These are phyloP conservation scores for Stegastes partitus DNA, from an alignment of 2,113 vertebrate species.

Conservation along the genomic window DNA sequence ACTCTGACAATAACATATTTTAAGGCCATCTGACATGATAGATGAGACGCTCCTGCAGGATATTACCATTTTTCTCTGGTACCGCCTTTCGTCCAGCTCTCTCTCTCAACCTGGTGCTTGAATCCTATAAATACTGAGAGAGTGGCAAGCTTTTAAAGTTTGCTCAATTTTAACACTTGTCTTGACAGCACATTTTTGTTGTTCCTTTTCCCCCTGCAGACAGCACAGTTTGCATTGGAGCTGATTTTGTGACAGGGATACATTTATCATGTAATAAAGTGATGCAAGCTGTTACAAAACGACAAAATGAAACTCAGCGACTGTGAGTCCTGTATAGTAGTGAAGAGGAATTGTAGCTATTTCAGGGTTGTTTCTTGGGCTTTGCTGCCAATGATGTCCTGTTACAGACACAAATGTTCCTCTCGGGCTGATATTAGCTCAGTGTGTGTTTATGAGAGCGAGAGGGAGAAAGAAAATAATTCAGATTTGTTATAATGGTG, in stretches of 20 bases:
- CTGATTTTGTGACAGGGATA: conserved; percentile 70
- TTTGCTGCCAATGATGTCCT: conserved; percentile 54
- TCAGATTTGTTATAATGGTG: neutral
- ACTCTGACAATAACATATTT: conserved; percentile 61
- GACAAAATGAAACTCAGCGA: conserved; percentile 66
- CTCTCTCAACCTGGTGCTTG: conserved; percentile 46
- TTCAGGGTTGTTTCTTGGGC: conserved; percentile 48
- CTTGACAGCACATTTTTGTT: conserved; percentile 64
- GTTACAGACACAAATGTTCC: conserved; percentile 37
- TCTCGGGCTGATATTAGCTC: neutral
- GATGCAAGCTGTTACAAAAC: conserved; percentile 73
- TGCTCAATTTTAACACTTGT: conserved; percentile 67
- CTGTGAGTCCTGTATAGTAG: conserved; percentile 36
- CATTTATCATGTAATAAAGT: conserved; percentile 84
- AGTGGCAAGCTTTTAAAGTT: conserved; percentile 69
- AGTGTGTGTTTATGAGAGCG: neutral
- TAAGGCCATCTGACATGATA: conserved; percentile 67
- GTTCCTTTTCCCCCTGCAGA: conserved; percentile 23
- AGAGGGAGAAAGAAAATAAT: neutral
- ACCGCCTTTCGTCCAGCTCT: conserved; percentile 51
- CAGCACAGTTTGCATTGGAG: conserved; percentile 73
- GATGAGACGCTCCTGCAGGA: conserved; percentile 69
- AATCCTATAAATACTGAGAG: conserved; percentile 75
- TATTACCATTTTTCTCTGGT: conserved; percentile 71
- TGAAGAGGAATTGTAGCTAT: conserved; percentile 55